Evolutionary conservation across 2,113 vertebrate species (phyloP), one percentile per base, ranked within the genome.

Genomic region (Xiphias gladius): DNA sequence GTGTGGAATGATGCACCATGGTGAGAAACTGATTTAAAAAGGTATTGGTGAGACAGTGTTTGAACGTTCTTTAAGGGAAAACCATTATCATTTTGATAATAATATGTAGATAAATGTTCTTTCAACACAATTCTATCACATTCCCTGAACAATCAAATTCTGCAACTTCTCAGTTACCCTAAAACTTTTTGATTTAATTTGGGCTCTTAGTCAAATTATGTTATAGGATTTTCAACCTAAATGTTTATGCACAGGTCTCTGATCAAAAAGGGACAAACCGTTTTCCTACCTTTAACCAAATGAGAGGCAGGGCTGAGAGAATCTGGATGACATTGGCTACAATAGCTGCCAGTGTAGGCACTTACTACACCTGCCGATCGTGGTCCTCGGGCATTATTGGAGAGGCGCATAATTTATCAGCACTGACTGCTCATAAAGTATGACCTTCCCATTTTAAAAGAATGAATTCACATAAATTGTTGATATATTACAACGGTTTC

Each of bases 251-350:
- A 94, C 93, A 90, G 93, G 84, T 80, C 83, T 86, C 74, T 76
- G 69, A 83, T 69, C 6, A 50, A 66, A n/a, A 50, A 59, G 65
- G 8, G 19, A 63, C 6, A 57, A n/a, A 68, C 11, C 5, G n/a
- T 67, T 73, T 72, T 89, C 94, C 96, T 95, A 95, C 95, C 95
- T 93, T 93, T 76, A 85, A 91, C 89, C 89, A 91, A 88, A 82
- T 71, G 61, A 84, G 57, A 70, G 82, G 82, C 89, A 93, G 90
- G 89, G 91, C 91, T 94, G 94, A 92, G 87, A 90, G 75, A 80
- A 83, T 81, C 39, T 59, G 10, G 3, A 63, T 22, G 6, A 55
- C 41, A 80, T 58, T 9, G 19, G 1, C 8, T 24, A 59, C 5
- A 41, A 46, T 5, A 69, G 14, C 26, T 30, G 26, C 2, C 24